These are phyloP conservation scores for Catharus bicknelli DNA, from an alignment of 2,113 vertebrate species.

Conservation along the genomic window DNA sequence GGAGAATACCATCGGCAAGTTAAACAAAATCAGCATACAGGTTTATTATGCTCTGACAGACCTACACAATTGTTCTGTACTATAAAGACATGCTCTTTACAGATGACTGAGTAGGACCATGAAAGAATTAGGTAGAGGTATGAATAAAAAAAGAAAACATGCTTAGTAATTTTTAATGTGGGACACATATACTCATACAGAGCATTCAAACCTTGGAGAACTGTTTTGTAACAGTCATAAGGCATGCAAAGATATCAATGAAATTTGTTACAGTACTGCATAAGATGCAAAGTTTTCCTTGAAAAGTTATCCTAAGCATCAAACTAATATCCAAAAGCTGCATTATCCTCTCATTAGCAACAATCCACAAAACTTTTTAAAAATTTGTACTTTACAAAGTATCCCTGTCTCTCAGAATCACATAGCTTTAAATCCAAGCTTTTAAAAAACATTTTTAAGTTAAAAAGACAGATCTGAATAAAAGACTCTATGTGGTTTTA, in stretches of 20 bases:
- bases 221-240: neutral
- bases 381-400: neutral
- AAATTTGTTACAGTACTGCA: neutral
- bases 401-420: neutral
- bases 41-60: neutral
- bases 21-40: neutral
- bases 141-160: neutral
- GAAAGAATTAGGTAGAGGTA: neutral
- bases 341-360: neutral
- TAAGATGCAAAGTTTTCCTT: neutral
- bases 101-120: neutral
- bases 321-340: neutral
- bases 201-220: neutral
- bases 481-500: neutral
- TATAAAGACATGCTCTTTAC: neutral
- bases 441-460: neutral
- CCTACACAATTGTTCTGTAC: neutral
- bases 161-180: neutral
- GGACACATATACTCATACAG: neutral
- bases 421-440: neutral
- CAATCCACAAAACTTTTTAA: rapidly evolving
- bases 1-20: neutral
- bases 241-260: neutral
- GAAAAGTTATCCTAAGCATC: neutral
- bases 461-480: neutral